A percentile compares a stretch with the other conserved stretches of the same genome.
Evolutionary conservation across 2,888 invertebrate genomes (phyloP).

Genomic region (Athetis lepigone): DNA sequence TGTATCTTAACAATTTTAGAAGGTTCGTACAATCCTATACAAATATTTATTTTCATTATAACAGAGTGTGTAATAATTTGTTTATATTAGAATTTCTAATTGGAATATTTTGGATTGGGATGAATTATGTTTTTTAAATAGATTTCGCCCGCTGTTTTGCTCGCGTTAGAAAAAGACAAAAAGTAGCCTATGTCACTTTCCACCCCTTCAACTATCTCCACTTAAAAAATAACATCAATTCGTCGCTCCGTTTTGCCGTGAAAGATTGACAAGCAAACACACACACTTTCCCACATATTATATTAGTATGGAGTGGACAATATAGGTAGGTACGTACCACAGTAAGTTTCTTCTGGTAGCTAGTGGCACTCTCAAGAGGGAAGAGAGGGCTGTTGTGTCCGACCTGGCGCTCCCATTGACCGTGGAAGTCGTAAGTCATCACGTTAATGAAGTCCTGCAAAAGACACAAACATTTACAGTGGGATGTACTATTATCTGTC

Average conservation of each 20-base stretch:
- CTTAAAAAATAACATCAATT: too few species aligned
- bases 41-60: constrained; percentile 27
- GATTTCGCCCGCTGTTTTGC: too few species aligned
- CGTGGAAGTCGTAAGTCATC: constrained; percentile 99
- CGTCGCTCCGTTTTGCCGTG: too few species aligned
- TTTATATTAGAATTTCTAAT: constrained; percentile 1
- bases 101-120: neutral
- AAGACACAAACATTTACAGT: constrained; percentile 2
- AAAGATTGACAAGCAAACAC: too few species aligned
- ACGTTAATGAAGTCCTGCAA: constrained; percentile 96
- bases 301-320: neutral
- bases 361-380: constrained; percentile 96
- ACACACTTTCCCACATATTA: too few species aligned
- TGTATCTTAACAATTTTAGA: constrained; percentile 5
- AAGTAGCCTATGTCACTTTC: too few species aligned
- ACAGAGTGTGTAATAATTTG: too few species aligned
- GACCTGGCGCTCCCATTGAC: constrained; percentile 98
- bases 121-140: neutral
- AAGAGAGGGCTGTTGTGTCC: constrained; percentile 98
- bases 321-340: constrained; percentile 91
- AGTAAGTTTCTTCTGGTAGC: constrained; percentile 97
- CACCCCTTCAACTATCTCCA: too few species aligned
- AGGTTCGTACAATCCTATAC: constrained; percentile 21
- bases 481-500: neutral
- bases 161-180: too few species aligned